A percentile compares a stretch with the other conserved stretches of the same genome.
Conservation (phyloP, 1,140 invertebrate genomes). For the Nasonia giraulti region DNA sequence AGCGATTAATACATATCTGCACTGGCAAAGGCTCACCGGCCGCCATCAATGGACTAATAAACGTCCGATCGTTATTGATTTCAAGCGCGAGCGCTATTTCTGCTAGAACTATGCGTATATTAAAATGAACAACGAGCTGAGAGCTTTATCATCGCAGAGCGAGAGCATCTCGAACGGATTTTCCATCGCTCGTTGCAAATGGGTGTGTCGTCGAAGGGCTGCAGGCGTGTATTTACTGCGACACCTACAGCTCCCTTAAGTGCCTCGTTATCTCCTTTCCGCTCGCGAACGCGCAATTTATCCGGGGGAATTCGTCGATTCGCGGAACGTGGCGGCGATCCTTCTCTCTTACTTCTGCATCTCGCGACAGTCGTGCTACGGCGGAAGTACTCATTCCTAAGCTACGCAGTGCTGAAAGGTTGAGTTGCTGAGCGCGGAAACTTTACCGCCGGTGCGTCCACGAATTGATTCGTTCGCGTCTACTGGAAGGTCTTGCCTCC, state of each 20-base stretch:
- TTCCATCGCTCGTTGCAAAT: no score
- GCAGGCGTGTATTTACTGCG: background rate
- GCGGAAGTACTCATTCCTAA: no score
- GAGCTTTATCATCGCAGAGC: no score
- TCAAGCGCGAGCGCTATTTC: no score
- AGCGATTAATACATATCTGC: conserved; percentile 3
- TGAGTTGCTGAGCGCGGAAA: no score
- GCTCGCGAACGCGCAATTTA: background rate
- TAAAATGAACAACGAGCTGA: no score
- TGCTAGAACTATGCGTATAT: no score
- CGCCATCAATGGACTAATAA: background rate
- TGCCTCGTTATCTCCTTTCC: background rate
- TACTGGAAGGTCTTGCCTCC: no score
- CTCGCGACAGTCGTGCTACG: background rate
- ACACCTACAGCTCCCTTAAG: background rate
- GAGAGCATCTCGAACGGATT: no score
- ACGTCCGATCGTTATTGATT: background rate
- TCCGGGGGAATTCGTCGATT: background rate
- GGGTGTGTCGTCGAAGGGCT: background rate
- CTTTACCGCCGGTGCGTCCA: no score
- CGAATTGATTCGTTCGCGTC: no score
- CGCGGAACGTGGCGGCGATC: background rate
- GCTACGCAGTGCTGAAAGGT: no score
- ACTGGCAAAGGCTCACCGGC: background rate
- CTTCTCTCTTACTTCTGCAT: background rate